These are phyloP conservation scores for Tamias sibiricus DNA, from an alignment of 2,113 vertebrate genomes.

Conservation along the genomic window DNA sequence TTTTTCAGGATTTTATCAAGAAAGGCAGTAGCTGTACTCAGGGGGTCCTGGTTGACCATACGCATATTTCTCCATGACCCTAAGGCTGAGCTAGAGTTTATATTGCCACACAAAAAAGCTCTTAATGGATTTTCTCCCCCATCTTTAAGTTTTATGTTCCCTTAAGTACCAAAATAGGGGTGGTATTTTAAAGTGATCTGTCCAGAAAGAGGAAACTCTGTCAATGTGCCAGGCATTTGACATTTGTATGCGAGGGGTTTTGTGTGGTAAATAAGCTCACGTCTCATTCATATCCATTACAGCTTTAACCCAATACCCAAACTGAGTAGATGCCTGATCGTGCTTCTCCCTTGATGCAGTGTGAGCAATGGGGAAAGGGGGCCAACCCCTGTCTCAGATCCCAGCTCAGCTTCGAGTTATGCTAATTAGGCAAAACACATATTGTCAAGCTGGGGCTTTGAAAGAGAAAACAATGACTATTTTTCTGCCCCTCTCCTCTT, in stretches of 20 bases:
- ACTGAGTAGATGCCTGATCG: neutral
- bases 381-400: neutral
- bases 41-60: neutral
- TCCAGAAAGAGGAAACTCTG: neutral
- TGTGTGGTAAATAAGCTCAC: neutral
- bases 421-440: constrained; percentile 70
- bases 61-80: neutral
- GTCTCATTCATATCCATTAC: neutral
- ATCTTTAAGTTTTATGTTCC: constrained; percentile 18
- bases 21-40: neutral
- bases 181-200: constrained; percentile 8
- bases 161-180: neutral
- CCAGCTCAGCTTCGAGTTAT: constrained; percentile 42
- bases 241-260: neutral
- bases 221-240: neutral
- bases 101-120: neutral
- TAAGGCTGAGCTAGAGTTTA: neutral
- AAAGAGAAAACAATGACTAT: constrained; percentile 66
- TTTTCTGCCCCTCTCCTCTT: constrained; percentile 9
- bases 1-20: neutral
- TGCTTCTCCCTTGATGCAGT: neutral
- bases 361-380: neutral
- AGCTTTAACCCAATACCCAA: neutral
- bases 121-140: neutral
- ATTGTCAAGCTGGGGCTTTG: constrained; percentile 57